Conservation (phyloP, 2,113 vertebrate genomes). For the Otolemur garnettii region DNA sequence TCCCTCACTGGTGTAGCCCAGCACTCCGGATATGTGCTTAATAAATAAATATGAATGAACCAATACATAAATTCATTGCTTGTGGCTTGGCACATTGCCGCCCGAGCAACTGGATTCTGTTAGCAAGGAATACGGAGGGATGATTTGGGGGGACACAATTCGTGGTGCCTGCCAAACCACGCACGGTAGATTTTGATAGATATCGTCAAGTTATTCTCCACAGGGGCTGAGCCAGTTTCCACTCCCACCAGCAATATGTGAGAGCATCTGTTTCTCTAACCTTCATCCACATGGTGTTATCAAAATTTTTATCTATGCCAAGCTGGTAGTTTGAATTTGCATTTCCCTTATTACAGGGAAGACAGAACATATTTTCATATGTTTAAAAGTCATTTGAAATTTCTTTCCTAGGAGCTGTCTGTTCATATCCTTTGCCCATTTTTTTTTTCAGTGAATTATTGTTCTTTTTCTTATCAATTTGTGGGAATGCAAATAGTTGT, state of each 20-base stretch:
- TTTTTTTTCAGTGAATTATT: conserved; percentile 45
- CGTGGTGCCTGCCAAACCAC: conserved; percentile 67
- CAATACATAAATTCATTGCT: conserved; percentile 11
- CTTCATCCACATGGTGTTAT: conserved; percentile 73
- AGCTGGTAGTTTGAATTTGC: conserved; percentile 67
- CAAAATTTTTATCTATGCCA: conserved; percentile 73
- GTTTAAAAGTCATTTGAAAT: conserved; percentile 56
- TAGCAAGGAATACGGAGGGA: conserved; percentile 52
- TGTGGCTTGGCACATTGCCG: conserved; percentile 46
- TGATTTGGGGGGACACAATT: conserved; percentile 58
- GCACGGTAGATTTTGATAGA: conserved; percentile 48
- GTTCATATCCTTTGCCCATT: conserved; percentile 59
- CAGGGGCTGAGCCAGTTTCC: neutral
- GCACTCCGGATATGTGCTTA: neutral
- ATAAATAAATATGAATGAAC: conserved; percentile 17
- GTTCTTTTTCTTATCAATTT: conserved; percentile 59
- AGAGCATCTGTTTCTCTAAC: conserved; percentile 79
- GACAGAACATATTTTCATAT: conserved; percentile 53
- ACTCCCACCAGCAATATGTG: conserved; percentile 75
- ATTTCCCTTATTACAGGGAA: conserved; percentile 60
- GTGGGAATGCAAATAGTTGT: conserved; percentile 30
- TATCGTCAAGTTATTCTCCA: conserved; percentile 59
- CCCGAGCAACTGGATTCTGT: conserved; percentile 70
- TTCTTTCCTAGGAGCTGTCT: conserved; percentile 60
- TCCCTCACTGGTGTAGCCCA: neutral